Evolutionary conservation across 2,797 vertebrate genomes (phyloP).

Genomic region (Ctenosaura bakeri): DNA sequence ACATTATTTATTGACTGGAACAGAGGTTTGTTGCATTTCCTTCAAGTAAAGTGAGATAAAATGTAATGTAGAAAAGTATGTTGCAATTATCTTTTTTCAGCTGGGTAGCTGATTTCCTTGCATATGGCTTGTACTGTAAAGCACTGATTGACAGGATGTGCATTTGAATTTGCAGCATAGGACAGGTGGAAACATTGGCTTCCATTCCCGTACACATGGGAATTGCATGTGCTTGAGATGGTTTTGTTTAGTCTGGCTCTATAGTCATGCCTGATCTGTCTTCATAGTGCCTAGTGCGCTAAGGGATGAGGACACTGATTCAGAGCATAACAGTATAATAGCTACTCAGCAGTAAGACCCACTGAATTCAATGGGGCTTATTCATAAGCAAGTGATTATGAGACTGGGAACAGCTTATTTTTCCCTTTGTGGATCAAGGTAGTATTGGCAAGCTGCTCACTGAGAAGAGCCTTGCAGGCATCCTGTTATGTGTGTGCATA

Average conservation of each 20-base stretch:
- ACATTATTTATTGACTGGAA: constrained; percentile 83
- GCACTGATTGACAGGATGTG: background rate
- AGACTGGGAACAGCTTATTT: background rate
- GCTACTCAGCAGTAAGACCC: background rate
- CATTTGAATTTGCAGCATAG: background rate
- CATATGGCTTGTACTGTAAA: background rate
- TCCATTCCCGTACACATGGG: background rate
- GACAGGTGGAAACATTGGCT: background rate
- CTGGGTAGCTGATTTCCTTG: background rate
- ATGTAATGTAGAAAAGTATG: background rate
- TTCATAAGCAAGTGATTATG: background rate
- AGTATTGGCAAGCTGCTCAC: no score
- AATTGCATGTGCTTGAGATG: background rate
- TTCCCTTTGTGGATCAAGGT: background rate
- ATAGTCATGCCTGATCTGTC: background rate
- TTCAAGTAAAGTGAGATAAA: background rate
- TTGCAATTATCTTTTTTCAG: background rate
- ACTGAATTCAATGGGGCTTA: background rate
- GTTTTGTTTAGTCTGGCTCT: background rate
- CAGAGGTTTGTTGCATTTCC: constrained; percentile 83
- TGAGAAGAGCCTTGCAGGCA: no score
- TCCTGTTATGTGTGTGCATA: no score
- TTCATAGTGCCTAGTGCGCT: background rate
- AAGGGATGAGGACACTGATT: background rate
- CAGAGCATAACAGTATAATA: background rate